Conservation (phyloP, 2,113 vertebrate species). For the Rousettus leschenaultii region DNA sequence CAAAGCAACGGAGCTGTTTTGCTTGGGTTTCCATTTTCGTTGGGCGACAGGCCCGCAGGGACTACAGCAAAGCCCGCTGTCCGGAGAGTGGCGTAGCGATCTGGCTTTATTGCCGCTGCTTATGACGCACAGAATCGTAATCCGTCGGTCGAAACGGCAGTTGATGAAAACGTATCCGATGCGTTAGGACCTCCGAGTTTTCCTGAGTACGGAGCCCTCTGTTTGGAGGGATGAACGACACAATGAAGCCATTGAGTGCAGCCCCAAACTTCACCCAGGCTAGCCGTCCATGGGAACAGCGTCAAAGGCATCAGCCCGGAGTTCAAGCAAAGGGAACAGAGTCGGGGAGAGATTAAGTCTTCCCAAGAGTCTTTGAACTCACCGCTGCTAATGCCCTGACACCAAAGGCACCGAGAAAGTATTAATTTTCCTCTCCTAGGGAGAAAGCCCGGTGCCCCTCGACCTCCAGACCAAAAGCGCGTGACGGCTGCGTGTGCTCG, state of each 20-base stretch:
- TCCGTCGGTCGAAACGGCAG: background rate
- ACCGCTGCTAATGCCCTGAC: background rate
- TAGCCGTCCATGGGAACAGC: background rate
- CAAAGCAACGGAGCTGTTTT: background rate
- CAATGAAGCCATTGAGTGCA: background rate
- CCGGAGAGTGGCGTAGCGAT: too few relatives aligned
- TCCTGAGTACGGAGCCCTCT: background rate
- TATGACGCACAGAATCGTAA: background rate
- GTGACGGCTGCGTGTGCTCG: accelerated
- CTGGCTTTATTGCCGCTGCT: background rate
- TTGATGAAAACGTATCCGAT: background rate
- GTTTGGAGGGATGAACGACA: background rate
- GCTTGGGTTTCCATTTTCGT: too few relatives aligned
- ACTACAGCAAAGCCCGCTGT: accelerated
- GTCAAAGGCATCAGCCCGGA: background rate
- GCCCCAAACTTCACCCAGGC: background rate
- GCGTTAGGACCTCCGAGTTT: background rate
- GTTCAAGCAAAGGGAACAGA: background rate
- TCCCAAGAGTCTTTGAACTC: background rate
- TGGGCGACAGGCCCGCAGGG: accelerated
- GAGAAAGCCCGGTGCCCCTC: background rate
- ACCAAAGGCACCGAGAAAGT: background rate
- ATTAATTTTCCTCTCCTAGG: background rate
- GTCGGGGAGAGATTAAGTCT: background rate
- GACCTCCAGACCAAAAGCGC: background rate